These are phyloP conservation scores for Rhingia rostrata DNA, from an alignment of 2,888 invertebrate species.

Conservation along the genomic window DNA sequence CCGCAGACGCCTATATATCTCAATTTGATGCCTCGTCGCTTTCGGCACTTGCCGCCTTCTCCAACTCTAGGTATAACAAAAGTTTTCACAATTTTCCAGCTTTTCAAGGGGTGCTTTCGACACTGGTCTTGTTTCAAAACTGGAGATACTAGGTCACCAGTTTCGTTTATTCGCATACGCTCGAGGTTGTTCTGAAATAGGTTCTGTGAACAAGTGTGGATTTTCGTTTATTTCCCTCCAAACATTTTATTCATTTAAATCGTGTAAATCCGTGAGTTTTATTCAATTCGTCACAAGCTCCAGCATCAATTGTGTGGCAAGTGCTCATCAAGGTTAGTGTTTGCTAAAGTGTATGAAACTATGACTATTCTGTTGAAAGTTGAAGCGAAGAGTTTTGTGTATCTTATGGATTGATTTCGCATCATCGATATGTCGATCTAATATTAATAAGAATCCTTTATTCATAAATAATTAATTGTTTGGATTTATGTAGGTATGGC, in stretches of 20 bases:
- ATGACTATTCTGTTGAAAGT: not conserved
- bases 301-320: slow-evolving; percentile 7
- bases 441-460: slow-evolving; percentile 18
- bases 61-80: slow-evolving; percentile 13
- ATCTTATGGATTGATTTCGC: not conserved
- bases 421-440: not conserved
- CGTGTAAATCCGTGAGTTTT: slow-evolving; percentile 8
- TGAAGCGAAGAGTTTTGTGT: slow-evolving; percentile 7
- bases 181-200: slow-evolving; percentile 44
- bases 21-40: not conserved
- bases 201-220: slow-evolving; percentile 8
- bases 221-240: not conserved
- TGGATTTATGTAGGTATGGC: slow-evolving; percentile 5
- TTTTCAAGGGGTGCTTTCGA: slow-evolving; percentile 45
- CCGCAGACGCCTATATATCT: slow-evolving; percentile 16
- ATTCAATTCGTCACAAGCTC: slow-evolving; percentile 9
- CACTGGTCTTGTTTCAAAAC: slow-evolving; percentile 17
- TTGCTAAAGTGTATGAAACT: not conserved
- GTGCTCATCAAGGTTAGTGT: slow-evolving; percentile 58
- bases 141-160: slow-evolving; percentile 64
- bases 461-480: slow-evolving; percentile 12
- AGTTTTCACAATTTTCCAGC: slow-evolving; percentile 59
- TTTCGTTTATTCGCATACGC: slow-evolving; percentile 48
- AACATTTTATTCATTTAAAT: slow-evolving; percentile 4
- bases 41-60: not conserved